phyloP scores from a whole-genome alignment of 2,797 vertebrate genomes.

The Parauchenoglanis punctatus region DNA sequence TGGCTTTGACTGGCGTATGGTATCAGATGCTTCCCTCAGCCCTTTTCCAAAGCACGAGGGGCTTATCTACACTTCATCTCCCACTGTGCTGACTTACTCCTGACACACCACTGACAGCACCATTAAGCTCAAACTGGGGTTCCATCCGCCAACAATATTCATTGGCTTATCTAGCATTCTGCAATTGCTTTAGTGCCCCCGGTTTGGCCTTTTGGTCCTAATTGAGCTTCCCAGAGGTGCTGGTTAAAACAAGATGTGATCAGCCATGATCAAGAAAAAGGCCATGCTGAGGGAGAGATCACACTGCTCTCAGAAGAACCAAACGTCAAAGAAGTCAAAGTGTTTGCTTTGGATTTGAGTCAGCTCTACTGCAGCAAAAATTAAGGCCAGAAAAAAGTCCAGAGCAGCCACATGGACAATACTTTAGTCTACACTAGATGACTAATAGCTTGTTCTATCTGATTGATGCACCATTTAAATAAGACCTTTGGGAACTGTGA shows the following conservation, averaged over 20 bases:
- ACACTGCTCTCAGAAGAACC: conserved; percentile 35
- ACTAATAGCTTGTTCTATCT: conserved; percentile 34
- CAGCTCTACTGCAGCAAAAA: conserved; percentile 8
- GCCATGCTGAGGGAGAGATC: conserved; percentile 61
- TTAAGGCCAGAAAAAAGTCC: conserved; percentile 26
- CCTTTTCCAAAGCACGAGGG: conserved; percentile 19
- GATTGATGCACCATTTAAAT: conserved; percentile 34
- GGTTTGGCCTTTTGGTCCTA: conserved; percentile 31
- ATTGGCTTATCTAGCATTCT: conserved; percentile 16
- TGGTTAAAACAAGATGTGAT: conserved; percentile 58
- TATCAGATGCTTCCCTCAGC: conserved; percentile 41
- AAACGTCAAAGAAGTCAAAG: conserved; percentile 5
- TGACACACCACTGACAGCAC: conserved; percentile 48
- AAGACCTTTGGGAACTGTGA: conserved; percentile 22
- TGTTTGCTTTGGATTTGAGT: conserved; percentile 55
- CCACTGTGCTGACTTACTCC: conserved; percentile 33
- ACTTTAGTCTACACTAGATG: conserved; percentile 14
- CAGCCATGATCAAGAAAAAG: conserved; percentile 63
- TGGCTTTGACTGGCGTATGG: conserved; percentile 53
- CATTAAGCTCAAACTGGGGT: conserved; percentile 12
- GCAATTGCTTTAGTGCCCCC: not conserved
- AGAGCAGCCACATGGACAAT: conserved; percentile 26
- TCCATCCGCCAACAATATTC: conserved; percentile 20
- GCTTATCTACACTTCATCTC: conserved; percentile 51
- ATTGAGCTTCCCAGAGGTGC: conserved; percentile 53